Base-by-base conservation (phyloP, 2,797 vertebrate species). In the Acropternis orthonyx region DNA sequence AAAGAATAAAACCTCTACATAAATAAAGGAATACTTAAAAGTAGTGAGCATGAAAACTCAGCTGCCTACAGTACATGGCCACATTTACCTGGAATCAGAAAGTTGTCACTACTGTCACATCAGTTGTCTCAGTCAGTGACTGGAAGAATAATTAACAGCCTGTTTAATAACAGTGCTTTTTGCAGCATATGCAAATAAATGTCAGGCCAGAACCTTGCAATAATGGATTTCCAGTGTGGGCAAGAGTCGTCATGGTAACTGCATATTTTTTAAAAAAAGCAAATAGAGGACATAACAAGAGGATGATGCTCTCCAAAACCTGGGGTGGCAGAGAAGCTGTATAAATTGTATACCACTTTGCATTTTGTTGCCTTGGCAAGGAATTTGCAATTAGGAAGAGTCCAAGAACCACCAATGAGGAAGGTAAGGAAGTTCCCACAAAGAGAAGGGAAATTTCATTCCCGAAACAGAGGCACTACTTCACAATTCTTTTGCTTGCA, bases 201-300 rank as follows among this genome's bases (percentile, higher is more conserved):
- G 80, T 41, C 54, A 85, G 16, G 82, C 89, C 52, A 92, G 94
- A 83, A 97, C 85, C 55, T 95, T 81, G 55, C 82, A 88, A 52
- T 46, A 94, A 94, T 2, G 3, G 72, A 94, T 94, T 71, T 92
- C 88, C 62, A 94, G 93, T 21, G 5, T 82, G 71, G 79, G 73
- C 77, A 93, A 74, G 55, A 37, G 51, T 92, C 92, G 85, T 89
- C 92, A 95, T 89, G 90, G 94, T 92, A 92, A 98, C 93, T 18
- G 11, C 49, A 73, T 91, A 44, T 67, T 55, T 69, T 65, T 81
- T 32, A 8, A 26, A 9, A 82, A 14, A 63, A 56, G 3, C 9
- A 61, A 91, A 43, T 23, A 74, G 48, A 91, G 62, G 37, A 54
- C 22, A n/a, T 37, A 56, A 83, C 48, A 74, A 92, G 79, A 92